phyloP scores from a whole-genome alignment of 2,113 vertebrate species.

The Callionymus lyra region DNA sequence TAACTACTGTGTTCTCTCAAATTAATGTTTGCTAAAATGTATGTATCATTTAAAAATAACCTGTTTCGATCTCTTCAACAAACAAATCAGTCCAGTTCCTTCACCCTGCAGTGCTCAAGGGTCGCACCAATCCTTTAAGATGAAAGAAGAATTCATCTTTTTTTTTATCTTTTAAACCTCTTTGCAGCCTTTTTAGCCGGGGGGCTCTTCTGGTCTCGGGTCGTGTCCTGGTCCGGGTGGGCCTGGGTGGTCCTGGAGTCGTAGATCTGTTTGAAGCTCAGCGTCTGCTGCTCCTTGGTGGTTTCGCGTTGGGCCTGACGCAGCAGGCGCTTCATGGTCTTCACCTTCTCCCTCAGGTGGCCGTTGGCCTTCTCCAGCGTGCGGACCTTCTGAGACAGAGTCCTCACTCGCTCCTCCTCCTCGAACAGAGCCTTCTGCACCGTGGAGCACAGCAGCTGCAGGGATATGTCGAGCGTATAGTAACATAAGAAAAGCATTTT shows the following conservation, averaged over 20 bases:
- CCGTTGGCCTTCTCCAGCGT: constrained; percentile 73
- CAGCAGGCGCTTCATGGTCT: constrained; percentile 71
- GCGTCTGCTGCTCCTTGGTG: constrained; percentile 60
- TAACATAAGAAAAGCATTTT: too few species aligned
- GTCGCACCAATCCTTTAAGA: too few species aligned
- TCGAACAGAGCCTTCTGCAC: constrained; percentile 77
- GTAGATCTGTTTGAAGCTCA: constrained; percentile 61
- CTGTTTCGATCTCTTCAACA: too few species aligned
- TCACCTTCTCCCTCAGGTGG: constrained; percentile 74
- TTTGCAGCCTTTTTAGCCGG: constrained; percentile 52
- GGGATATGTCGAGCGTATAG: not conserved
- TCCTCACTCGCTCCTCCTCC: constrained; percentile 72
- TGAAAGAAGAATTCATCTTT: too few species aligned
- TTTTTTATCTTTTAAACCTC: constrained; percentile 52
- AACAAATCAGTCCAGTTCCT: too few species aligned
- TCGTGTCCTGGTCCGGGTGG: constrained; percentile 65
- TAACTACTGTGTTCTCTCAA: too few species aligned
- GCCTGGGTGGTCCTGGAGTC: constrained; percentile 38
- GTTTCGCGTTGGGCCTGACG: constrained; percentile 67
- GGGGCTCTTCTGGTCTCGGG: constrained; percentile 48
- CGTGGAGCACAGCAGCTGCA: constrained; percentile 68
- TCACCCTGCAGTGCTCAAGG: not conserved
- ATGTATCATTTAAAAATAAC: too few species aligned
- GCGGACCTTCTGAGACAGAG: constrained; percentile 70
- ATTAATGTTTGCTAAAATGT: too few species aligned